These are phyloP conservation scores for Bungarus multicinctus DNA, from an alignment of 2,113 vertebrate species.

Conservation along the genomic window DNA sequence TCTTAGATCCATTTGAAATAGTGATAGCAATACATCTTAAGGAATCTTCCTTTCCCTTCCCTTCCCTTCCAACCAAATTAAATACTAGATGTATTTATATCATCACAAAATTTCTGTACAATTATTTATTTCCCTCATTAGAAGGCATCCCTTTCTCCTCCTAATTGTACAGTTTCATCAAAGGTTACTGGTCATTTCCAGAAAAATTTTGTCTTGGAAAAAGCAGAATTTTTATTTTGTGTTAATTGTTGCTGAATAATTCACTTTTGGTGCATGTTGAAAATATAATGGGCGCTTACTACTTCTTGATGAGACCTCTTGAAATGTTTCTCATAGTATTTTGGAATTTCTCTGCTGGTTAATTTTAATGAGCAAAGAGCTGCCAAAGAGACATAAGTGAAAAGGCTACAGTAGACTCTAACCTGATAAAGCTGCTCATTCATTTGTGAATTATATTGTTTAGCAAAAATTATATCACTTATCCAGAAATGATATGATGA, in stretches of 20 bases:
- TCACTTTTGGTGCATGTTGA: background rate
- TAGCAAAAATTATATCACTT: background rate
- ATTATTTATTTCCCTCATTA: background rate
- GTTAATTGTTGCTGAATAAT: background rate
- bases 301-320: background rate
- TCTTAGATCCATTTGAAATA: background rate
- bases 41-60: background rate
- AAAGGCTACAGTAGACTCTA: background rate
- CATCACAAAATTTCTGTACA: background rate
- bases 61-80: background rate
- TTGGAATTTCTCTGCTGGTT: background rate
- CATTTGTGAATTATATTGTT: background rate
- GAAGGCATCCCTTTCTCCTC: background rate
- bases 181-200: background rate
- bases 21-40: background rate
- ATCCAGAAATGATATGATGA: background rate
- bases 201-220: background rate
- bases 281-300: background rate
- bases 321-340: background rate
- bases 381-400: background rate
- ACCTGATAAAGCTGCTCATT: background rate
- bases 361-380: background rate
- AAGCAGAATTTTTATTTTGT: background rate
- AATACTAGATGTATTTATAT: background rate
- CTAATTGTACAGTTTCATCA: background rate